Conservation (phyloP, 2,113 vertebrate genomes). For the Oncorhynchus nerka region DNA sequence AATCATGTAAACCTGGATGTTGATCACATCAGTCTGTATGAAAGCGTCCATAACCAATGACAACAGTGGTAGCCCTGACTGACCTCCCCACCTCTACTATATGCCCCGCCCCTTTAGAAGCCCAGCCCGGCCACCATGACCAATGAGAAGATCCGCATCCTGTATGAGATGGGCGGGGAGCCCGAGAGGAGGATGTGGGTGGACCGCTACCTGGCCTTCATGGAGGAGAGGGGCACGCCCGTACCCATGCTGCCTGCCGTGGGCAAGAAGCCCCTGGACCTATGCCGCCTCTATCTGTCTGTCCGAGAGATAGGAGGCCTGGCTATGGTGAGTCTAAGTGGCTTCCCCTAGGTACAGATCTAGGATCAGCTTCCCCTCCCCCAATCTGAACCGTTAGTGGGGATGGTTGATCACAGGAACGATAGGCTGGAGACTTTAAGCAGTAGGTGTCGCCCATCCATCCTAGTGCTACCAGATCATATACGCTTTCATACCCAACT, state of each 20-base stretch:
- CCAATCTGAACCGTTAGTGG: too few relatives aligned
- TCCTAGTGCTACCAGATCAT: too few relatives aligned
- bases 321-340: slow-evolving; percentile 82
- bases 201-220: slow-evolving; percentile 89
- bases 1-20: neutral
- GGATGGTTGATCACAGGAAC: too few relatives aligned
- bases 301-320: slow-evolving; percentile 94
- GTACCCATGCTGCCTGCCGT: slow-evolving; percentile 86
- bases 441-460: too few relatives aligned
- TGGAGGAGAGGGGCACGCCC: slow-evolving; percentile 90
- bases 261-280: slow-evolving; percentile 91
- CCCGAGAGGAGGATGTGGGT: slow-evolving; percentile 88
- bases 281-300: slow-evolving; percentile 88
- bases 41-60: too few relatives aligned
- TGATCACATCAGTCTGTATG: too few relatives aligned
- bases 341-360: too few relatives aligned
- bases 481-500: neutral
- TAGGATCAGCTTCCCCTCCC: too few relatives aligned
- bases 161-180: slow-evolving; percentile 89
- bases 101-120: slow-evolving; percentile 74
- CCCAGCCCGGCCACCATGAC: slow-evolving; percentile 85
- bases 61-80: neutral
- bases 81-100: neutral
- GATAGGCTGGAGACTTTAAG: too few relatives aligned
- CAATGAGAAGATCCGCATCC: slow-evolving; percentile 85